Conservation (phyloP, 2,797 vertebrate species). For the Chromis chromis region DNA sequence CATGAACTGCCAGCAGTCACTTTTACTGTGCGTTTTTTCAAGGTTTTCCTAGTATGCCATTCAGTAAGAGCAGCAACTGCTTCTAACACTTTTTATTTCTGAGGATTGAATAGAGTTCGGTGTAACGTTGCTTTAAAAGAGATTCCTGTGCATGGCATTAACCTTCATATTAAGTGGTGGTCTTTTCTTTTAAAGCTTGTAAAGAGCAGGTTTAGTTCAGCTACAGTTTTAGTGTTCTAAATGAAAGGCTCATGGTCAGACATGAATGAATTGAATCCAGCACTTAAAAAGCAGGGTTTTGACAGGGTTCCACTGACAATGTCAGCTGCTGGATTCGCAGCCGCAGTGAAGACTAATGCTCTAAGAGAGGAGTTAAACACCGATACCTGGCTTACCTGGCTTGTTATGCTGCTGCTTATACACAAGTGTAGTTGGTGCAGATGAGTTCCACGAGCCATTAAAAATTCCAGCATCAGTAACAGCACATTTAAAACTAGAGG, state of each 20-base stretch:
- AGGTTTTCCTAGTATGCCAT: background rate
- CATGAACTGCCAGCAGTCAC: background rate
- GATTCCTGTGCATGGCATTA: background rate
- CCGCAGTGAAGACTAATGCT: background rate
- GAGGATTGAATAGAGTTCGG: background rate
- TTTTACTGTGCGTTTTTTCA: background rate
- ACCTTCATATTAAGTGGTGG: background rate
- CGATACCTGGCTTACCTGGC: too few relatives aligned
- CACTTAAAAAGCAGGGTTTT: background rate
- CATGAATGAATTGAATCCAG: conserved; percentile 6
- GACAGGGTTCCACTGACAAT: background rate
- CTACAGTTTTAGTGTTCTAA: conserved; percentile 13
- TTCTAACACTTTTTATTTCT: background rate
- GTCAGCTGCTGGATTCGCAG: background rate
- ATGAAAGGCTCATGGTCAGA: conserved; percentile 13
- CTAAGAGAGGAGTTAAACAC: background rate
- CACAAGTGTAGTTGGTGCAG: too few relatives aligned
- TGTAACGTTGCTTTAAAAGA: conserved; percentile 18
- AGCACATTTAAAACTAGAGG: too few relatives aligned
- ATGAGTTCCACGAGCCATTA: too few relatives aligned
- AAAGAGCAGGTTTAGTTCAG: conserved; percentile 7
- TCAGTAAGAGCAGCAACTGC: background rate
- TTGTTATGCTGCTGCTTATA: background rate
- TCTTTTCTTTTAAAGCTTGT: background rate
- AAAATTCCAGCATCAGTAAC: background rate